phyloP scores from a whole-genome alignment of 2,113 vertebrate species.

The Varanus salvator region DNA sequence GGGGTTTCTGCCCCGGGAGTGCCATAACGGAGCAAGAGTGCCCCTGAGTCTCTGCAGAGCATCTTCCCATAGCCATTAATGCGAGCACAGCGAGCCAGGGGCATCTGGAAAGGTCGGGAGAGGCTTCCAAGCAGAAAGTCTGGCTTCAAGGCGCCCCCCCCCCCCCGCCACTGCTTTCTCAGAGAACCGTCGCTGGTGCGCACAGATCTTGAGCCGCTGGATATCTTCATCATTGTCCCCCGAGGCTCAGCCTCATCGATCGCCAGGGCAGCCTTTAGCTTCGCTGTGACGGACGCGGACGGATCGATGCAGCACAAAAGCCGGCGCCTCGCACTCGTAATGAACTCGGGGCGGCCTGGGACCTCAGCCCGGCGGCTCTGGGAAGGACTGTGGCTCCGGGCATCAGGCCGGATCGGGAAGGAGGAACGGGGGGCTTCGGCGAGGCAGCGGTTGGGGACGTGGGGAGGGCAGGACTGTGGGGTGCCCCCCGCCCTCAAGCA shows the following conservation, averaged over 20 bases:
- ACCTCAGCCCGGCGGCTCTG: too few species aligned
- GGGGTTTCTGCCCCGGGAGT: too few species aligned
- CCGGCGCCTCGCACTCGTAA: background rate
- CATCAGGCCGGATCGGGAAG: too few species aligned
- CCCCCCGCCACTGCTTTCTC: too few species aligned
- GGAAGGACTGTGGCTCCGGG: too few species aligned
- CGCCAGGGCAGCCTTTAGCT: background rate
- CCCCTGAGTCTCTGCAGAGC: background rate
- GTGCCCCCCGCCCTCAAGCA: too few species aligned
- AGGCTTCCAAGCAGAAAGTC: too few species aligned
- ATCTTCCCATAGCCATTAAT: background rate
- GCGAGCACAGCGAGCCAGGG: too few species aligned
- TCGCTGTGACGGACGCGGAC: background rate
- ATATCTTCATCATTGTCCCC: background rate
- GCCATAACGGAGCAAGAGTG: background rate
- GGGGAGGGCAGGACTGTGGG: background rate
- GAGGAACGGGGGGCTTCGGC: too few species aligned
- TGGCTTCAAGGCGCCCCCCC: too few species aligned
- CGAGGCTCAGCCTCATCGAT: background rate
- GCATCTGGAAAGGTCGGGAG: background rate
- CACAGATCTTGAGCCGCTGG: background rate
- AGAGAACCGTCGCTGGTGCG: too few species aligned
- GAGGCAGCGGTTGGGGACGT: too few species aligned
- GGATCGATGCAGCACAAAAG: background rate
- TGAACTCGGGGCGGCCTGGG: background rate